Conservation (phyloP, 2,797 vertebrate genomes). For the Amblyraja radiata region DNA sequence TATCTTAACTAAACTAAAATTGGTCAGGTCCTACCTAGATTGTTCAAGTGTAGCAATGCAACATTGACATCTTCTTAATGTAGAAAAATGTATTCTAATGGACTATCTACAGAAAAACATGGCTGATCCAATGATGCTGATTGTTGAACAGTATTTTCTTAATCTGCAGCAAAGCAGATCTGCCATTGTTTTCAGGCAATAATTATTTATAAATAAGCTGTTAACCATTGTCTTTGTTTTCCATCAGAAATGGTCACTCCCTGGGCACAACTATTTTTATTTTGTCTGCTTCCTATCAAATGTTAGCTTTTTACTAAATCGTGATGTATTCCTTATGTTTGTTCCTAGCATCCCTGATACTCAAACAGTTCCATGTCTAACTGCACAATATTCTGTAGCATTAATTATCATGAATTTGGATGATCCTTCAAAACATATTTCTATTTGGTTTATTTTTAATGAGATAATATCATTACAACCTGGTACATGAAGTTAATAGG, state of each 20-base stretch:
- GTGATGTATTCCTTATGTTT: background rate
- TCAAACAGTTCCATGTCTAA: background rate
- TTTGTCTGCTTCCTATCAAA: background rate
- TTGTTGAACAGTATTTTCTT: background rate
- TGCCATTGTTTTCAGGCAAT: background rate
- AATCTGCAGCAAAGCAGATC: too few species aligned
- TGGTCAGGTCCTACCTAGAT: background rate
- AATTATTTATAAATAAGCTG: background rate
- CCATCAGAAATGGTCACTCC: background rate
- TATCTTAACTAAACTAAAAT: background rate
- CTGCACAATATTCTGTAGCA: background rate
- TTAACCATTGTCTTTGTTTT: background rate
- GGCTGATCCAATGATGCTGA: background rate
- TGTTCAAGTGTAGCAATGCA: background rate
- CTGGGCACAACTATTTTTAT: background rate
- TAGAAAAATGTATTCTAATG: background rate
- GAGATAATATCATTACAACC: background rate
- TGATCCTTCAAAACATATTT: background rate
- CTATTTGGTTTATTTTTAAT: background rate
- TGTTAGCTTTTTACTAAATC: background rate
- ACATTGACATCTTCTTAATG: background rate
- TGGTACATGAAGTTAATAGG: background rate
- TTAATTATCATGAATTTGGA: background rate
- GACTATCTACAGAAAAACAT: background rate
- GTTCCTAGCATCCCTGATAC: background rate